Evolutionary conservation across 2,797 vertebrate species (phyloP), one percentile per base, ranked within the genome.

Genomic region (Mionectes olivaceus): DNA sequence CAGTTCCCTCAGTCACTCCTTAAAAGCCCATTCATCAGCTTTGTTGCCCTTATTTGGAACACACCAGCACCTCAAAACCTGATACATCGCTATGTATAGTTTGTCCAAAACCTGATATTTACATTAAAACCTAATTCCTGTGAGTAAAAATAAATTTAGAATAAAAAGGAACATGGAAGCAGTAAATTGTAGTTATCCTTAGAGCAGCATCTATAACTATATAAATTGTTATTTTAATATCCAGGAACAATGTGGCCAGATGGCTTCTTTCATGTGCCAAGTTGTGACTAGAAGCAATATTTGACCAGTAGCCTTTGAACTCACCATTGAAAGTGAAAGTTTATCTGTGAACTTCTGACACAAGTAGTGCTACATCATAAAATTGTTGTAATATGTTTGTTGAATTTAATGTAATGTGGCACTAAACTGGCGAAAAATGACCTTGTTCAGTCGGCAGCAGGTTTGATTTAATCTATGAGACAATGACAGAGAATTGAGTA

Each of bases 401-500:
- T 83, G 65, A 52, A 67, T 75, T 71, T 55, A 93, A 93, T 68
- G 23, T 28, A 79, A 78, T 41, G 23, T 71, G 70, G 12, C 67
- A 60, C 19, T 68, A 67, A 71, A 50, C 17, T 28, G 57, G 35
- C 9, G 87, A 87, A 92, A 91, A 70, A 49, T 46, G 10, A 82
- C 78, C 32, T 75, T 68, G 9, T 81, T 84, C 63, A 64, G 57
- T 56, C 82, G 12, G 30, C 27, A 60, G 49, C 9, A 44, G 32
- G 32, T 84, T 79, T 91, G 49, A 87, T 93, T 87, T 89, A 82
- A 83, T 73, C 44, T 83, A 39, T 69, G 44, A 91, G 79, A 60
- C 59, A 91, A 78, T 75, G 55, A 84, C 50, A 85, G 22, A 55
- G 43, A 91, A 82, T 33, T 16, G 2, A n/a, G 56, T 55, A 24